Percentiles rank a stretch among this genome's conserved stretches.
Evolutionary conservation across 2,888 invertebrate genomes (phyloP).

Genomic region (Tortricodes alternella): DNA sequence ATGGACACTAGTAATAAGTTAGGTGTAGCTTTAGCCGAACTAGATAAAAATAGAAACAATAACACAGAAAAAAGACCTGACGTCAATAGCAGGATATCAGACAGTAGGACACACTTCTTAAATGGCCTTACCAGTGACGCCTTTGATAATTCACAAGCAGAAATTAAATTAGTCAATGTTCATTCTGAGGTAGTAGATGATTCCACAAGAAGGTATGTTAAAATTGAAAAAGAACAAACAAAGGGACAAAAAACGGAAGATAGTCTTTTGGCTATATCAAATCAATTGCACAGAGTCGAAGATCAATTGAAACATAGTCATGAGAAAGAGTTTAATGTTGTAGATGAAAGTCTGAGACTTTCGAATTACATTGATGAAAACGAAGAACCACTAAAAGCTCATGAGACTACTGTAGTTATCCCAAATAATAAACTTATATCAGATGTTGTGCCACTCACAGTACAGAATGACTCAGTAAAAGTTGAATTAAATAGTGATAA

Average conservation of each 20-base stretch:
- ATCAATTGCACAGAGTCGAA: slow-evolving; percentile 76
- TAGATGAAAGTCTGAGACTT: slow-evolving; percentile 61
- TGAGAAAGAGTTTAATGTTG: slow-evolving; percentile 71
- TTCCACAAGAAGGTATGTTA: slow-evolving; percentile 36
- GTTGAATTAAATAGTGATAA: slow-evolving; percentile 39
- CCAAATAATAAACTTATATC: slow-evolving; percentile 56
- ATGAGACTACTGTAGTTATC: slow-evolving; percentile 53
- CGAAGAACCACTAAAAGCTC: slow-evolving; percentile 44
- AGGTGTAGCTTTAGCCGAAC: slow-evolving; percentile 85
- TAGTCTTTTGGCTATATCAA: slow-evolving; percentile 74
- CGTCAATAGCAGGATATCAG: slow-evolving; percentile 75
- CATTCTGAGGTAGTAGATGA: slow-evolving; percentile 50
- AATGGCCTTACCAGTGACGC: slow-evolving; percentile 70
- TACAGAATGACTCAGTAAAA: slow-evolving; percentile 58
- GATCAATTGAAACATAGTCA: slow-evolving; percentile 74
- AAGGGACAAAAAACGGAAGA: slow-evolving; percentile 77
- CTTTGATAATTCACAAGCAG: slow-evolving; percentile 48
- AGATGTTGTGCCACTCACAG: slow-evolving; percentile 50
- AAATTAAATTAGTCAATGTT: slow-evolving; percentile 56
- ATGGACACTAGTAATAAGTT: slow-evolving; percentile 88
- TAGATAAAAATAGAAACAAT: slow-evolving; percentile 75
- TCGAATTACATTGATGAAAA: slow-evolving; percentile 47
- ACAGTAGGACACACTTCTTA: slow-evolving; percentile 75
- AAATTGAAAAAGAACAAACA: slow-evolving; percentile 40
- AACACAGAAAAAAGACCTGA: slow-evolving; percentile 64